These are phyloP conservation scores for Cercocebus atys DNA, from an alignment of 2,113 vertebrate species.

Conservation along the genomic window DNA sequence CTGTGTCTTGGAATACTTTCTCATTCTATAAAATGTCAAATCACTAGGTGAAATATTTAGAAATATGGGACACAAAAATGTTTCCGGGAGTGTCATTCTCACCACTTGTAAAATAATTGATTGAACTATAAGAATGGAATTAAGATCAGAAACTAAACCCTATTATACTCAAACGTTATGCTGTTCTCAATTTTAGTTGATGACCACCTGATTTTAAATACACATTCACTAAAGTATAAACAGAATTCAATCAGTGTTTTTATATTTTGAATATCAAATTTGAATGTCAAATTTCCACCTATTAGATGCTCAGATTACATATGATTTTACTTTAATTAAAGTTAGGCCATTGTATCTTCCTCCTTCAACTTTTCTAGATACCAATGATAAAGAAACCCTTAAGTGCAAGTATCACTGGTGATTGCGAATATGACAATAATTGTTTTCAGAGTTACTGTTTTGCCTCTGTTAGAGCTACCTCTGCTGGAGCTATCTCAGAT, in stretches of 20 bases:
- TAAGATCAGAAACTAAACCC: background rate
- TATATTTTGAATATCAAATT: background rate
- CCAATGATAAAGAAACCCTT: background rate
- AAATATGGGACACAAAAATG: background rate
- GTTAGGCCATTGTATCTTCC: background rate
- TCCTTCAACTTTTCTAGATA: background rate
- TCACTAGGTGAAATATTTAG: conserved; percentile 8
- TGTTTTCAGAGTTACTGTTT: background rate
- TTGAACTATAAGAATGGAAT: background rate
- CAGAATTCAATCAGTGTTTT: background rate
- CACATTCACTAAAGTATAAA: background rate
- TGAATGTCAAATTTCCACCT: background rate
- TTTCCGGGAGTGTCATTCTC: background rate
- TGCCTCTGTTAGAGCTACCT: background rate
- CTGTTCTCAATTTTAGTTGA: background rate
- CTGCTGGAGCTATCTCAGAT: background rate
- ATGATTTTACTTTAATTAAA: background rate
- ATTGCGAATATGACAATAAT: background rate
- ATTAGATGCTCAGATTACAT: background rate
- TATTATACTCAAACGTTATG: background rate
- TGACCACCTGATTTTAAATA: background rate
- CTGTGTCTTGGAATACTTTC: background rate
- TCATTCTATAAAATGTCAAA: conserved; percentile 23
- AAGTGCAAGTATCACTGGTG: background rate
- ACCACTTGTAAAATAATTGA: background rate